A percentile compares a stretch with the other conserved stretches of the same genome.
Evolutionary conservation across 1,140 invertebrate genomes (phyloP).

Genomic region (Drosophila lowei): DNA sequence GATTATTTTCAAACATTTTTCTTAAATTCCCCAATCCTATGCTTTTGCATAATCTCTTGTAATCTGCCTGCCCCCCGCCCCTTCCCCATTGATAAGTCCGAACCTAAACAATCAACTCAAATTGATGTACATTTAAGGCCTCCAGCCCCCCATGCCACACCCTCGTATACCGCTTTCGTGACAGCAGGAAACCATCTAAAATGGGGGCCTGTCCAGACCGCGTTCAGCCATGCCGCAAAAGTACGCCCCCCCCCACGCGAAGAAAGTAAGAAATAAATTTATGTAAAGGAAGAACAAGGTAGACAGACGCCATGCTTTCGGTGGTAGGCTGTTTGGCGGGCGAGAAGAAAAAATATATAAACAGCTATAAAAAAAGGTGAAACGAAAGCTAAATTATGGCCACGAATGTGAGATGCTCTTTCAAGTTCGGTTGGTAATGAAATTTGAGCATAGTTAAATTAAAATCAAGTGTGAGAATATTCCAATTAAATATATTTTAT

Average conservation of each 20-base stretch:
- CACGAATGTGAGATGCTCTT: too few species aligned
- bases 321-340: slow-evolving; percentile 18
- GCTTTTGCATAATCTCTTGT: slow-evolving; percentile 28
- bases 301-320: slow-evolving; percentile 30
- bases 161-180: background rate
- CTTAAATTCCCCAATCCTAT: too few species aligned
- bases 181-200: slow-evolving; percentile 16
- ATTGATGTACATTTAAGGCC: slow-evolving; percentile 44
- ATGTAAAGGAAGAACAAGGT: slow-evolving; percentile 57
- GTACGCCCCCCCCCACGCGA: background rate
- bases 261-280: slow-evolving; percentile 49
- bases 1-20: too few species aligned
- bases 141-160: slow-evolving; percentile 7
- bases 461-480: slow-evolving; percentile 6
- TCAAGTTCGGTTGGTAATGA: too few species aligned
- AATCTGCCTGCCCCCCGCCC: background rate
- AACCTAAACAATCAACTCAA: slow-evolving; percentile 26
- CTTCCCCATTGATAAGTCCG: slow-evolving; percentile 10
- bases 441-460: too few species aligned
- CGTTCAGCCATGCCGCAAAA: slow-evolving; percentile 21
- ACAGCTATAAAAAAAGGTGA: slow-evolving; percentile 10
- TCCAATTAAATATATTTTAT: too few species aligned
- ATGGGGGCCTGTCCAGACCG: background rate
- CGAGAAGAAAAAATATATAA: slow-evolving; percentile 27
- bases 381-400: background rate